phyloP scores from a whole-genome alignment of 2,113 vertebrate genomes.

The Pheucticus melanocephalus region DNA sequence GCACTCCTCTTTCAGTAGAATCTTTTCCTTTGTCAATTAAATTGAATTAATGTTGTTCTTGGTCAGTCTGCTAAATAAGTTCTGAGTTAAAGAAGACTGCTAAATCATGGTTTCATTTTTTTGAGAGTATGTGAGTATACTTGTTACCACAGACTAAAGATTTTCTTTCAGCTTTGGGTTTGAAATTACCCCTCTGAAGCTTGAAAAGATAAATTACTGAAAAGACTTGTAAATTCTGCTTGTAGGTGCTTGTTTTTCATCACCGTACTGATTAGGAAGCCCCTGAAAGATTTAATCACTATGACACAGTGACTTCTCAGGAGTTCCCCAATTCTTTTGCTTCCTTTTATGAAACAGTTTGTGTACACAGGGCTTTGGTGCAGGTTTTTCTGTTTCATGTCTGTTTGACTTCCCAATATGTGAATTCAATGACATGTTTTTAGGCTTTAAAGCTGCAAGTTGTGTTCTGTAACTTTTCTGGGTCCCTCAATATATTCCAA shows the following conservation, averaged over 20 bases:
- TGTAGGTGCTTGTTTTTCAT: neutral
- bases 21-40: neutral
- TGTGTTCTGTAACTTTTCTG: neutral
- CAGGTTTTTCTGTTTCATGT: neutral
- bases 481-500: neutral
- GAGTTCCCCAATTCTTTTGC: neutral
- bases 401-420: neutral
- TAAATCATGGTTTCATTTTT: neutral
- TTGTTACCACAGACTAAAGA: neutral
- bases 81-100: neutral
- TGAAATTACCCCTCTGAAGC: constrained; percentile 16
- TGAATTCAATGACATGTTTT: neutral
- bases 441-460: neutral
- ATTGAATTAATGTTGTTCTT: neutral
- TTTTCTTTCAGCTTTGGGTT: neutral
- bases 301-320: neutral
- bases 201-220: neutral
- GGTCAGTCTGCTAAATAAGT: neutral
- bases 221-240: neutral
- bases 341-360: neutral
- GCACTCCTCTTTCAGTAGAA: neutral
- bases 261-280: neutral
- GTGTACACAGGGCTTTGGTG: neutral
- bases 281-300: neutral
- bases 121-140: neutral